Conservation (phyloP, 2,888 invertebrate species). For the Drosophila eohydei region DNA sequence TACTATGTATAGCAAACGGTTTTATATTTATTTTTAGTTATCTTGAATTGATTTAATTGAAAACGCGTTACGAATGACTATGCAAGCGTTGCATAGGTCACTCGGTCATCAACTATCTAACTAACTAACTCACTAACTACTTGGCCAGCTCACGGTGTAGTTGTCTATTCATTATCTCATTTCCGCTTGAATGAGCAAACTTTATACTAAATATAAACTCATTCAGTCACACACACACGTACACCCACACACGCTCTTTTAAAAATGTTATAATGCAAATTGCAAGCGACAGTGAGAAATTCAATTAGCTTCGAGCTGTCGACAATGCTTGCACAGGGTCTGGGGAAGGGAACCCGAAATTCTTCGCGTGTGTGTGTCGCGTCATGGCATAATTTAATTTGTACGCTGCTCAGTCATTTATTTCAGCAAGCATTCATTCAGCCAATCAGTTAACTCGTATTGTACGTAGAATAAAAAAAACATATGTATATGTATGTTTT, state of each 20-base stretch:
- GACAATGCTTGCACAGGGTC: slow-evolving; percentile 53
- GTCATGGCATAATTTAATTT: slow-evolving; percentile 81
- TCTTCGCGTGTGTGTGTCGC: slow-evolving; percentile 46
- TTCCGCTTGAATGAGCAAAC: slow-evolving; percentile 77
- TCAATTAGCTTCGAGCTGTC: slow-evolving; percentile 76
- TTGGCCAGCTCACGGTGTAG: slow-evolving; percentile 27
- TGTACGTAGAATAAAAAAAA: slow-evolving; percentile 37
- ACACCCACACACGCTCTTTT: slow-evolving; percentile 44
- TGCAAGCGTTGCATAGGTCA: slow-evolving; percentile 30
- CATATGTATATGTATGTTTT: neutral
- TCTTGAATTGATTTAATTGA: slow-evolving; percentile 32
- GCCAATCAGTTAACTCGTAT: slow-evolving; percentile 58
- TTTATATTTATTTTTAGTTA: neutral
- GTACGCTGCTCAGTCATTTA: slow-evolving; percentile 75
- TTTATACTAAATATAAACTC: slow-evolving; percentile 64
- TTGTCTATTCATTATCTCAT: slow-evolving; percentile 76
- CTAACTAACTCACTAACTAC: slow-evolving; percentile 21
- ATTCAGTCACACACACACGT: slow-evolving; percentile 23
- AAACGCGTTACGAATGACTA: neutral
- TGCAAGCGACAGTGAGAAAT: slow-evolving; percentile 83
- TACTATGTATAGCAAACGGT: slow-evolving; percentile 13
- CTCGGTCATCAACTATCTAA: slow-evolving; percentile 50
- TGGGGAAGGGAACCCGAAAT: slow-evolving; percentile 38
- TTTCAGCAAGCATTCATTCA: slow-evolving; percentile 55
- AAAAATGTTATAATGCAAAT: slow-evolving; percentile 81